phyloP scores from a whole-genome alignment of 2,888 invertebrate species.

The Xestoiulus laeticollis region DNA sequence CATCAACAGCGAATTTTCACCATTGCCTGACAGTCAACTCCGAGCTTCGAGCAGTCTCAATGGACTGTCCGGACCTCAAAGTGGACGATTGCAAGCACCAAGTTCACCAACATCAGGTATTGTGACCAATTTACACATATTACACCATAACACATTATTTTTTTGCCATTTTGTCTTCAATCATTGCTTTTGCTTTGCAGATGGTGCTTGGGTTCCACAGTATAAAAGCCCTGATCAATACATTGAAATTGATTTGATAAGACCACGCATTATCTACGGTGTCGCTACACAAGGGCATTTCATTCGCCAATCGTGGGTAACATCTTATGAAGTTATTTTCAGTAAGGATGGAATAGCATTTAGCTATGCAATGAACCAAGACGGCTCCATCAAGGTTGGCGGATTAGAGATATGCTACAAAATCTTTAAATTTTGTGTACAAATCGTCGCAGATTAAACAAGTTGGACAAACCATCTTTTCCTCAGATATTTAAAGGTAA shows the following conservation, averaged over 20 bases:
- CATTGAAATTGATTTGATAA: constrained; percentile 74
- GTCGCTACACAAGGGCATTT: constrained; percentile 77
- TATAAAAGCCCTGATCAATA: constrained; percentile 72
- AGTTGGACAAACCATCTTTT: neutral
- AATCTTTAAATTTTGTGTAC: neutral
- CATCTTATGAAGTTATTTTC: constrained; percentile 77
- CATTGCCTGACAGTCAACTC: constrained; percentile 69
- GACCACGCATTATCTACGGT: constrained; percentile 77
- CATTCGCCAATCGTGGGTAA: constrained; percentile 76
- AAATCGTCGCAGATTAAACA: too few species aligned
- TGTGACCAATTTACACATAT: too few species aligned
- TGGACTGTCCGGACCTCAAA: constrained; percentile 68
- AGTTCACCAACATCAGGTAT: neutral
- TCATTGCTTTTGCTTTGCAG: constrained; percentile 61
- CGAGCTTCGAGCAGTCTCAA: constrained; percentile 69
- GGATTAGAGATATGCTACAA: neutral
- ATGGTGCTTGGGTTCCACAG: constrained; percentile 77
- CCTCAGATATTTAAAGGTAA: constrained; percentile 74
- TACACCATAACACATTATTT: too few species aligned
- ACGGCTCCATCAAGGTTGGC: constrained; percentile 28
- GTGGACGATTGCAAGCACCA: constrained; percentile 66
- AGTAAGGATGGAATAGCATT: constrained; percentile 71
- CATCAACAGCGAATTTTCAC: constrained; percentile 62
- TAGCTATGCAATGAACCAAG: constrained; percentile 57
- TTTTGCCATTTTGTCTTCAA: too few species aligned